These are phyloP conservation scores for Polydrusus cervinus DNA, from an alignment of 2,888 invertebrate species.

Conservation along the genomic window DNA sequence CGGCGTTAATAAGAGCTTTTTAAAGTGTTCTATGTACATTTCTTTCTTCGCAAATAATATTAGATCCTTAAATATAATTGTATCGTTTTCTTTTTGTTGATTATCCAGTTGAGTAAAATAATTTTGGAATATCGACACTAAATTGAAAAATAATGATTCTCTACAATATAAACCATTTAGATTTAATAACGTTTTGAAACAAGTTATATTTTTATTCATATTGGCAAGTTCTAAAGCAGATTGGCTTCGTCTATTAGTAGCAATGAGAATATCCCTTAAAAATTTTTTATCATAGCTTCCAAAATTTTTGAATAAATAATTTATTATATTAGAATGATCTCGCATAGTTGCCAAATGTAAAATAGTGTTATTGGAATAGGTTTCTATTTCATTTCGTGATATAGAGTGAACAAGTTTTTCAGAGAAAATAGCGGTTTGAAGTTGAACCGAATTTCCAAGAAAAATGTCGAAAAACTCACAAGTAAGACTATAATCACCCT, in stretches of 20 bases:
- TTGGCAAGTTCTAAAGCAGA: background rate
- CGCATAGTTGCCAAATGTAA: background rate
- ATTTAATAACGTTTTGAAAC: conserved; percentile 1
- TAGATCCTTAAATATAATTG: background rate
- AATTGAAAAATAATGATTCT: background rate
- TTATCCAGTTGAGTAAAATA: background rate
- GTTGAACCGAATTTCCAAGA: background rate
- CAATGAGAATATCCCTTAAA: background rate
- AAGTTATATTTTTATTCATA: background rate
- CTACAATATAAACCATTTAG: conserved; percentile 4
- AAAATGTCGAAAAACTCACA: conserved; percentile 13
- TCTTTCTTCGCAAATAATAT: conserved; percentile 5
- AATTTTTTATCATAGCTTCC: background rate
- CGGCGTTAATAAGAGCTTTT: conserved; percentile 1
- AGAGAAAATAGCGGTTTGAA: background rate
- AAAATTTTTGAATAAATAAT: background rate
- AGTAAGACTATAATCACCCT: background rate
- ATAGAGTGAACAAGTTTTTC: background rate
- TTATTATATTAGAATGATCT: conserved; percentile 8
- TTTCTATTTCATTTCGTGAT: conserved; percentile 4
- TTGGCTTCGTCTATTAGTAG: background rate
- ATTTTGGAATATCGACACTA: background rate
- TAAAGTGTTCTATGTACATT: background rate
- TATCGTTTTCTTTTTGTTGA: background rate
- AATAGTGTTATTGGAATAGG: conserved; percentile 3